Evolutionary conservation across 1,140 invertebrate genomes (phyloP), one percentile per base, ranked within the genome.

Genomic region (Globodera rostochiensis): DNA sequence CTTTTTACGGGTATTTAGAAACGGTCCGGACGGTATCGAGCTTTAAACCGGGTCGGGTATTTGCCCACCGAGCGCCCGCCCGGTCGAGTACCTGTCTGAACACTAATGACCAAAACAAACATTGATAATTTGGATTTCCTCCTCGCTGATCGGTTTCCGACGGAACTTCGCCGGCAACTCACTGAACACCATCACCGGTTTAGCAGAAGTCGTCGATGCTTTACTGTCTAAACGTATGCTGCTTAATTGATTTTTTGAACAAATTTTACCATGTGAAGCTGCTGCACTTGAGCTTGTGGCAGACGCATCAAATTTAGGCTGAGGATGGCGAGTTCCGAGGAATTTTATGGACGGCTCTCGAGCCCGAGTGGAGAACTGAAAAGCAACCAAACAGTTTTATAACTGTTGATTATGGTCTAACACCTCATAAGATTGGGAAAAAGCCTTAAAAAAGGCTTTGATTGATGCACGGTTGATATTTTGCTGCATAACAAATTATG

Each of bases 111-210:
- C 3, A 46, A 77, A 78, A 46, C 45, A 45, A 46, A 88, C 87
- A 78, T 88, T 88, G 75, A 88, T 88, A 36, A 83, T 80, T 74
- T 80, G 84, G 77, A 86, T 87, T 71, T 88, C 87, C 77, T 88
- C 88, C 57, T 88, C 81, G 47, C 75, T 77, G n/a, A 89, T 76
- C 19, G 66, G 50, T 64, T 73, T 77, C n/a, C 88, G 76, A 25
- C 82, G 83, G 64, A 85, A 90, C 15, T 79, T 75, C 13, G 73
- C 49, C 25, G 87, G 87, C n/a, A 88, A 71, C 64, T 87, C 74
- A 36, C 36, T 73, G 73, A 84, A 83, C 8, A 86, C 83, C 50
- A 87, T 83, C 50, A 64, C 11, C 49, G 19, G 77, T 67, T 79
- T 25, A 4, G 13, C 64, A 49, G 45, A 21, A 11, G 25, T 36